Evolutionary conservation across 2,888 invertebrate genomes (phyloP).

Genomic region (Stramonita haemastoma): DNA sequence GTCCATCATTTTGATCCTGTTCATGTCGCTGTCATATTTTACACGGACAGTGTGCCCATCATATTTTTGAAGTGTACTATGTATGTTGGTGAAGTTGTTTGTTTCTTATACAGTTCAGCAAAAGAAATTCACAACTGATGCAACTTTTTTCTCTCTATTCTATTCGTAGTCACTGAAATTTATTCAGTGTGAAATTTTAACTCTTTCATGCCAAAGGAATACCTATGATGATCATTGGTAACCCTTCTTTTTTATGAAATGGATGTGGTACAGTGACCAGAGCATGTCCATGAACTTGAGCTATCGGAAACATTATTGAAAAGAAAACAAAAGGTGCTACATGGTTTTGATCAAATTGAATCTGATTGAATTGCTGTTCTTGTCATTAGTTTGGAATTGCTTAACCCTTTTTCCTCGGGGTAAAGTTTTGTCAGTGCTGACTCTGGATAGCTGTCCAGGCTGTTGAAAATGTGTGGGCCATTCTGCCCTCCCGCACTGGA

Average conservation of each 20-base stretch:
- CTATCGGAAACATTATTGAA: background rate
- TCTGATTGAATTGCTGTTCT: background rate
- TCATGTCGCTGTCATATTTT: conserved; percentile 3
- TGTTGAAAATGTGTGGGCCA: no score
- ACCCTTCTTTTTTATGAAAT: no score
- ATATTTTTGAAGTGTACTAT: background rate
- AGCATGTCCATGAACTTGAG: background rate
- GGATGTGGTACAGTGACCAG: background rate
- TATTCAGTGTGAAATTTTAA: background rate
- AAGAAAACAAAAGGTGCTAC: background rate
- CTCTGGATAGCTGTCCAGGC: no score
- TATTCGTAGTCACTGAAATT: background rate
- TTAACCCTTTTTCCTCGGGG: no score
- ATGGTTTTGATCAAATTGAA: background rate
- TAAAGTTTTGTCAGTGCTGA: no score
- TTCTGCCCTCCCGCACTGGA: no score
- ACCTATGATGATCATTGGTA: background rate
- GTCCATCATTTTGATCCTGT: conserved; percentile 5
- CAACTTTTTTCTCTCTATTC: background rate
- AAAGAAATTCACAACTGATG: background rate
- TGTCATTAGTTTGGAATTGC: no score
- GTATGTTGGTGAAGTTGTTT: background rate
- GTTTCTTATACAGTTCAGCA: background rate
- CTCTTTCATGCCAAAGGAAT: background rate
- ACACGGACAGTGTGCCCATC: background rate